These are phyloP conservation scores for Mormyrus proboscirostris DNA, from an alignment of 2,797 vertebrate species.

Conservation along the genomic window DNA sequence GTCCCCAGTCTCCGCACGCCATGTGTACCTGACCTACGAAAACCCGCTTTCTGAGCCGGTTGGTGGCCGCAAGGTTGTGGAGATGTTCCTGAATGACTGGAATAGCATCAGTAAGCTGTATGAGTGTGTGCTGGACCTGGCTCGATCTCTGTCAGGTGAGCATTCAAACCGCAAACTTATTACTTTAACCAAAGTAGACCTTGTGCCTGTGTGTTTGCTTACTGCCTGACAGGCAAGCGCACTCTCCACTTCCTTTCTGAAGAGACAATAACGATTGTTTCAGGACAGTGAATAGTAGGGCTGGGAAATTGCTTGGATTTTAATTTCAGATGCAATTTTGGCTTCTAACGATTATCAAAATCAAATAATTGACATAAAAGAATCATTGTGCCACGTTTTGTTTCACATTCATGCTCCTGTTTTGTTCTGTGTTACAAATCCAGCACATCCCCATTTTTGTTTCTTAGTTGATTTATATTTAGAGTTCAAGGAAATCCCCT, in stretches of 20 bases:
- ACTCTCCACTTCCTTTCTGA: not conserved
- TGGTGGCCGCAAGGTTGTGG: constrained; percentile 92
- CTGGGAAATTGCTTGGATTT: not conserved
- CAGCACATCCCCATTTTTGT: not conserved
- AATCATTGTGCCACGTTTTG: not conserved
- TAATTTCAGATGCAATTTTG: not conserved
- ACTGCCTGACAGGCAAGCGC: not conserved
- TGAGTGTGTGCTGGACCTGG: constrained; percentile 92
- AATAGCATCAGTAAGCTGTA: constrained; percentile 90
- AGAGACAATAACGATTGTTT: not conserved
- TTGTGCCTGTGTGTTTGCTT: not conserved
- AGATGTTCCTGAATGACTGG: constrained; percentile 99
- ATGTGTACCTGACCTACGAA: constrained; percentile 93
- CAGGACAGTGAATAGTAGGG: not conserved
- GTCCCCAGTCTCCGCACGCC: constrained; percentile 76
- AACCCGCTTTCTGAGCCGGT: constrained; percentile 94
- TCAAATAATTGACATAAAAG: not conserved
- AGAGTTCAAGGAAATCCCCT: not conserved
- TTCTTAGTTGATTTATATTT: not conserved
- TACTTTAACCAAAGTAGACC: not conserved
- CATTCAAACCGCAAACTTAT: constrained; percentile 1
- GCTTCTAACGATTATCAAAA: not conserved
- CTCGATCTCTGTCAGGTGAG: constrained; percentile 83
- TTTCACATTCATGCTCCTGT: not conserved
- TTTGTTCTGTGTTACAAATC: not conserved